Evolutionary conservation across 2,888 invertebrate genomes (phyloP), one percentile per base, ranked within the genome.

Genomic region (Epistrophella euchroma): DNA sequence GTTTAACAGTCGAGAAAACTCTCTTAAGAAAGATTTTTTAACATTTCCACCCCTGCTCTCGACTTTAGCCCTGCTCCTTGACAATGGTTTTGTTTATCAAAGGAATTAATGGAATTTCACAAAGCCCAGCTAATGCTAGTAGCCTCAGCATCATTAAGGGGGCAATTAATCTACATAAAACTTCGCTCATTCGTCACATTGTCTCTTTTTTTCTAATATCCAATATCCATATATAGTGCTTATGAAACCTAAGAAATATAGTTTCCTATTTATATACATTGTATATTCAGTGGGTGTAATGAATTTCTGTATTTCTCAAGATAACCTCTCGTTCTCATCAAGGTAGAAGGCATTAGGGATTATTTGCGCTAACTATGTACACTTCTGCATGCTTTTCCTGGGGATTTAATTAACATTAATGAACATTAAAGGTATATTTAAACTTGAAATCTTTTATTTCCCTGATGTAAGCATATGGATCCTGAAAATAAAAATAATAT

Each of bases 81-180:
- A 10, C 7, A 11, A 35, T 15, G 13, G 25, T 4, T 7, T 25
- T 50, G 13, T 25, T 13, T 50, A 50, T 50, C 50, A 32, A 11
- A 11, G 32, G 6, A 56, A 56, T 35, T 56, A 11, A 17, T 1
- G 11, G 10, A 32, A 28, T 10, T 17, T 28, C 4, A 17, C 1
- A 56, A 5, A 35, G 52, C 25, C 9, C 9, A n/a, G 2, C 32
- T 32, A 32, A 32, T 32, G 17, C 13, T 13, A 11, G 4, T 10
- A 10, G 6, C 15, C 13, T 56, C 2, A 17, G 17, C 11, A 25
- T 56, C 17, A 32, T 35, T 56, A 56, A 13, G 50, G 19, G 6
- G 32, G 32, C 56, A 25, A 32, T 56, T 35, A 56, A 56, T 56
- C 56, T 56, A 56, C 17, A 35, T 56, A 35, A 28, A 32, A 32